Conservation (phyloP, 2,113 vertebrate species). For the Aldabrachelys gigantea region DNA sequence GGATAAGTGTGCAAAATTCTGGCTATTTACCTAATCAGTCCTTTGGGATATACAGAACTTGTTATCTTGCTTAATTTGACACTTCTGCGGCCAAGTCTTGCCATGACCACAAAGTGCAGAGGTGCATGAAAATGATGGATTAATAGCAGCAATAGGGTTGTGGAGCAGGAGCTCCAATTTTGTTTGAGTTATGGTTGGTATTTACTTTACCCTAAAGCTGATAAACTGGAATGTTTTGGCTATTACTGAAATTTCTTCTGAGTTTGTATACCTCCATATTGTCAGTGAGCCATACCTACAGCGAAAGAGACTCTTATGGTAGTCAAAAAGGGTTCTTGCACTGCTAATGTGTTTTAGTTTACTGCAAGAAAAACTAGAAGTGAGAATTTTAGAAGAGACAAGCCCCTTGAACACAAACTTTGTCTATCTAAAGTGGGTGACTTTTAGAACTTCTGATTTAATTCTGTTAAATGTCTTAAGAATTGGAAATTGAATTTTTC, state of each 20-base stretch:
- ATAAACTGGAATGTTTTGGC: neutral
- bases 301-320: neutral
- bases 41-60: neutral
- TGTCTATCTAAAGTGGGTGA: rapidly evolving
- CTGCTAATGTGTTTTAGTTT: neutral
- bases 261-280: neutral
- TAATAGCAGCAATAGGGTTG: neutral
- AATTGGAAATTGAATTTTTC: neutral
- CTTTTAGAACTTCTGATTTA: neutral
- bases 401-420: neutral
- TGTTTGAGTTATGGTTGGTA: neutral
- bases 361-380: neutral
- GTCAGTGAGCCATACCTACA: neutral
- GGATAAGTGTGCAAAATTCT: neutral
- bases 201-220: neutral
- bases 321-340: neutral
- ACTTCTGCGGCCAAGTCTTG: slow-evolving; percentile 41
- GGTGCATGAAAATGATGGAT: neutral
- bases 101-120: slow-evolving; percentile 36
- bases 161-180: slow-evolving; percentile 14
- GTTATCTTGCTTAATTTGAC: slow-evolving; percentile 31
- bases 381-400: neutral
- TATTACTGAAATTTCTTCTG: neutral
- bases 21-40: neutral
- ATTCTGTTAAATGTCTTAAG: neutral